These are phyloP conservation scores for Dallia pectoralis DNA, from an alignment of 2,797 vertebrate genomes.

Conservation along the genomic window DNA sequence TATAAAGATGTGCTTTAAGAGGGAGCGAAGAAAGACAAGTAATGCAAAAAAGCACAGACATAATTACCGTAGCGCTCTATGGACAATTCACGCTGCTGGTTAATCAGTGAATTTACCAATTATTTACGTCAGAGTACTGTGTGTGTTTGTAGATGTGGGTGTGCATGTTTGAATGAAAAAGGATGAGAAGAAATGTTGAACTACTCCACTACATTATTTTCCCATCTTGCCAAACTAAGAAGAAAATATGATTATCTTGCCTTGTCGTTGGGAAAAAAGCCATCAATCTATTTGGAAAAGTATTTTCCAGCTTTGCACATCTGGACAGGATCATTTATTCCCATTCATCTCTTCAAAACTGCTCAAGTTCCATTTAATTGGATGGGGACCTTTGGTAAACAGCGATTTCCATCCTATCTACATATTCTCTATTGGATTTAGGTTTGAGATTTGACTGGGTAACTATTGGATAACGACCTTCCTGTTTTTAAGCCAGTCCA, in stretches of 20 bases:
- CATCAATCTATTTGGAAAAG: too few relatives aligned
- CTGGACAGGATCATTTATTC: too few relatives aligned
- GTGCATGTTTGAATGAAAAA: not conserved
- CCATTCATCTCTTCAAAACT: too few relatives aligned
- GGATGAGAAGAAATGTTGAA: not conserved
- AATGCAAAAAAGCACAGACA: constrained; percentile 69
- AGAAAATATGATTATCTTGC: not conserved
- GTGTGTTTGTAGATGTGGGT: not conserved
- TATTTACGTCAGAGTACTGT: constrained; percentile 52
- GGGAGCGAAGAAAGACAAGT: constrained; percentile 49
- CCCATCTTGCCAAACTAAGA: constrained; percentile 28
- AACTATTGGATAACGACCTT: too few relatives aligned
- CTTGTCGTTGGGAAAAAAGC: not conserved
- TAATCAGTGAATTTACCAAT: constrained; percentile 77
- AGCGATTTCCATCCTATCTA: too few relatives aligned
- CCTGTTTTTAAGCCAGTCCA: too few relatives aligned
- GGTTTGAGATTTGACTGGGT: too few relatives aligned
- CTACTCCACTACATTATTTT: not conserved
- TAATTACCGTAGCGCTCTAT: constrained; percentile 78
- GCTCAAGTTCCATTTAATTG: too few relatives aligned
- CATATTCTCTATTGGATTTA: too few relatives aligned
- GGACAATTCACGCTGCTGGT: constrained; percentile 70
- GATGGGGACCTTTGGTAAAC: too few relatives aligned
- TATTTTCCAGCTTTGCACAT: too few relatives aligned
- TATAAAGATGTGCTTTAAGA: constrained; percentile 82